Evolutionary conservation across 1,140 invertebrate species (phyloP).

Genomic region (Gerris buenoi): DNA sequence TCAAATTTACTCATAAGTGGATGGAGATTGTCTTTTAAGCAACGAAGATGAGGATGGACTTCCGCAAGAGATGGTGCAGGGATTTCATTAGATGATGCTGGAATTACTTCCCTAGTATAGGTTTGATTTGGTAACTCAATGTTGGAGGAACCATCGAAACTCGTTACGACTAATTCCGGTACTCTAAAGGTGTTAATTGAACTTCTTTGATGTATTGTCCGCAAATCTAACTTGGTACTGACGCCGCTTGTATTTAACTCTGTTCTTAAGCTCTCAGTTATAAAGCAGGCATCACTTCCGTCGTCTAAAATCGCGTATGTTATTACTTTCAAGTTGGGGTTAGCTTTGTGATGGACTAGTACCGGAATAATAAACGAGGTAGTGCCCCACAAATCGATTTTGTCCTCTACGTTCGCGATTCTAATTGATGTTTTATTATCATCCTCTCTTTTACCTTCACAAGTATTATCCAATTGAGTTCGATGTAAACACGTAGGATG

Average conservation of each 20-base stretch:
- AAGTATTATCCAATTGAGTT: neutral
- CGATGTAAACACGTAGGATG: neutral
- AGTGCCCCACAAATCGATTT: neutral
- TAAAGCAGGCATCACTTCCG: neutral
- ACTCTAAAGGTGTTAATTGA: neutral
- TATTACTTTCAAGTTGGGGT: neutral
- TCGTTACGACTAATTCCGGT: neutral
- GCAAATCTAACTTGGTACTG: neutral
- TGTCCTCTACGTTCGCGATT: neutral
- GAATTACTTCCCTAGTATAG: neutral
- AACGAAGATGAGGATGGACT: neutral
- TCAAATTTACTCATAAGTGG: neutral
- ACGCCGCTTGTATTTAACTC: neutral
- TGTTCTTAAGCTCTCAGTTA: neutral
- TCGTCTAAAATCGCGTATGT: neutral
- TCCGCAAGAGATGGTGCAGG: neutral
- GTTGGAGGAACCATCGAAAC: neutral
- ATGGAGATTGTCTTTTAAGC: neutral
- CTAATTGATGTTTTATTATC: neutral
- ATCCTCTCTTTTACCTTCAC: neutral
- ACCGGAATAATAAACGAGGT: neutral
- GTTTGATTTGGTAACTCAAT: neutral
- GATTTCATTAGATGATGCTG: neutral
- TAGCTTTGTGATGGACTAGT: neutral
- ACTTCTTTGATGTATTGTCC: neutral